Base-by-base conservation (phyloP, 2,113 vertebrate species). In the Ochotona princeps region DNA sequence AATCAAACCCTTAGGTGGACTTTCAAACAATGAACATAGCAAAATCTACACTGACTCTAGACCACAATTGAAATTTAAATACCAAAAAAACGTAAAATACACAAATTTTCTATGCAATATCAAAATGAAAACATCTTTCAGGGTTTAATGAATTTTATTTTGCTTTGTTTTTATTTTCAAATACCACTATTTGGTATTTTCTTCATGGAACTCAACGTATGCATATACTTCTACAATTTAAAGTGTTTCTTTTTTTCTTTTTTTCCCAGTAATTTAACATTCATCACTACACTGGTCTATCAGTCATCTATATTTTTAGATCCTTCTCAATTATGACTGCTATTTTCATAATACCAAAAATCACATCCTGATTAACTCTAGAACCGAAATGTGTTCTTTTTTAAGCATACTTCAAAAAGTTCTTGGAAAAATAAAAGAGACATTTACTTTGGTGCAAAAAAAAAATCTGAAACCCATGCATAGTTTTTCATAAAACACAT, bases 61-160 rank as follows among this genome's bases (percentile, higher is more conserved):
- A 89, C 87, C 6, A 30, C 61, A 93, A 88, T 3, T 75, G 83
- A 38, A 83, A 84, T 38, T 54, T 32, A 88, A 51, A 3, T 76
- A 51, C 51, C 49, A 54, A 87, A 49, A 63, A 73, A 80, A n/a
- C 44, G 21, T 57, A 90, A 83, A 84, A 44, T 69, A 83, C 32
- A 51, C 28, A 75, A 93, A 76, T 84, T 87, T 28, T 26, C 47
- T n/a, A 61, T 26, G 14, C 1, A 47, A 57, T 93, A 84, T 23
- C 35, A 83, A 91, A 87, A 61, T 72, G 65, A 75, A 91, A 90
- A 91, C 21, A 35, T 30, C 35, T 87, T 81, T 66, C 70, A 65
- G 23, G 38, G 5, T 75, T 75, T 35, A 66, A 0, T 32, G 20
- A 12, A 82, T 23, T 11, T 87, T 10, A 85, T 8, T 89, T 76